Conservation (phyloP, 2,113 vertebrate species). For the Scophthalmus maximus region DNA sequence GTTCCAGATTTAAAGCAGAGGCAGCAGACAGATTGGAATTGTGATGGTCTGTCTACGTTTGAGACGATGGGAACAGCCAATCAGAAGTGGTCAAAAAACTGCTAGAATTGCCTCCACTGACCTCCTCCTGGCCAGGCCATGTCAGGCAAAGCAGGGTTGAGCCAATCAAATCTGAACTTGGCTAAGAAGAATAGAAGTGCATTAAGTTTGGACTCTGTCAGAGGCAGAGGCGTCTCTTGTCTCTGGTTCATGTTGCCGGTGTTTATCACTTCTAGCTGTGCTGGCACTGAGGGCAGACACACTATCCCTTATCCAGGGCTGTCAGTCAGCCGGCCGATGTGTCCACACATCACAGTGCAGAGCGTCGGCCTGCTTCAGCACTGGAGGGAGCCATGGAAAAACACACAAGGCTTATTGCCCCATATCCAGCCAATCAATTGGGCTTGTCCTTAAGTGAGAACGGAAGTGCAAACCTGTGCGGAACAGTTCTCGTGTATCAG, state of each 20-base stretch:
- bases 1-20: constrained; percentile 38
- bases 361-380: constrained; percentile 69
- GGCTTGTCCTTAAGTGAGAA: constrained; percentile 80
- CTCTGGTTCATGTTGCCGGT: constrained; percentile 93
- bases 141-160: constrained; percentile 29
- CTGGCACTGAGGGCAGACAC: constrained; percentile 90
- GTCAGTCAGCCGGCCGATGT: constrained; percentile 88
- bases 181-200: constrained; percentile 78
- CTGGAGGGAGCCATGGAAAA: constrained; percentile 71
- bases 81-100: constrained; percentile 14
- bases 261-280: constrained; percentile 92
- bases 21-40: constrained; percentile 56
- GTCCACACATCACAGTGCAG: constrained; percentile 83
- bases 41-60: constrained; percentile 33
- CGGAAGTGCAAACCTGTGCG: constrained; percentile 73
- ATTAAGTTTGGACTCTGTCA: constrained; percentile 91
- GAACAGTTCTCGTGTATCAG: constrained; percentile 71
- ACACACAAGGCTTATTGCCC: constrained; percentile 68
- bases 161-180: constrained; percentile 61
- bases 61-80: constrained; percentile 29
- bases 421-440: constrained; percentile 75
- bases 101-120: constrained; percentile 40
- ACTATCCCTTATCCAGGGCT: constrained; percentile 91
- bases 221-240: constrained; percentile 88
- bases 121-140: constrained; percentile 47